Evolutionary conservation across 2,113 vertebrate genomes (phyloP).

Genomic region (Elanus axillaris): DNA sequence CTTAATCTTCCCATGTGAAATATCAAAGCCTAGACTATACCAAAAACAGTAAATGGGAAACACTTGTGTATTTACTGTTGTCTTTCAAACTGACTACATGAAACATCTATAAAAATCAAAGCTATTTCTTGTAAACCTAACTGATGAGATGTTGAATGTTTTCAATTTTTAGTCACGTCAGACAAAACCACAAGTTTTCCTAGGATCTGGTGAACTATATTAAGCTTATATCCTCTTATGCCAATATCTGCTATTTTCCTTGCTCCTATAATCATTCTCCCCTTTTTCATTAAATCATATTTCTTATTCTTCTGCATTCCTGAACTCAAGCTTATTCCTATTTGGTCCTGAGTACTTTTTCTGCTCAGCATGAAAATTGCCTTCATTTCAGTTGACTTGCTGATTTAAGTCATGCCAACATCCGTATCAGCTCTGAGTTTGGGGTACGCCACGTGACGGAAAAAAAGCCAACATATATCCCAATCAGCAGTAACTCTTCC

Average conservation of each 20-base stretch:
- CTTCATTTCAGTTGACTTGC: not conserved
- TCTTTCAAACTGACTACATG: not conserved
- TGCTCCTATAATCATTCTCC: not conserved
- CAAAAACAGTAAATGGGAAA: not conserved
- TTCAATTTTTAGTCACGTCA: not conserved
- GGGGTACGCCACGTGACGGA: accelerated
- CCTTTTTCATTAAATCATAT: not conserved
- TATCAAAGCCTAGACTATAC: not conserved
- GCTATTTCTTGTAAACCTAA: not conserved
- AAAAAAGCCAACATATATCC: not conserved
- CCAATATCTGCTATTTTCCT: not conserved
- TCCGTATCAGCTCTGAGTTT: not conserved
- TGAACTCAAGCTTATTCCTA: not conserved
- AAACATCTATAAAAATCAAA: not conserved
- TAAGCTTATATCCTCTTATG: not conserved
- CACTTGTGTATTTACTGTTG: not conserved
- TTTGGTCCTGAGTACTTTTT: not conserved
- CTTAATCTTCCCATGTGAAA: not conserved
- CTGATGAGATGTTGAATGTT: not conserved
- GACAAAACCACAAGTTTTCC: not conserved
- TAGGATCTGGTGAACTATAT: not conserved
- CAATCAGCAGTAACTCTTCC: not conserved
- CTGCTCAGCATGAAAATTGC: not conserved
- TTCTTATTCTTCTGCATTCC: not conserved
- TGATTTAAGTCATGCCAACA: not conserved